These are phyloP conservation scores for Augiades crinisus DNA, from an alignment of 2,888 invertebrate species.

Conservation along the genomic window DNA sequence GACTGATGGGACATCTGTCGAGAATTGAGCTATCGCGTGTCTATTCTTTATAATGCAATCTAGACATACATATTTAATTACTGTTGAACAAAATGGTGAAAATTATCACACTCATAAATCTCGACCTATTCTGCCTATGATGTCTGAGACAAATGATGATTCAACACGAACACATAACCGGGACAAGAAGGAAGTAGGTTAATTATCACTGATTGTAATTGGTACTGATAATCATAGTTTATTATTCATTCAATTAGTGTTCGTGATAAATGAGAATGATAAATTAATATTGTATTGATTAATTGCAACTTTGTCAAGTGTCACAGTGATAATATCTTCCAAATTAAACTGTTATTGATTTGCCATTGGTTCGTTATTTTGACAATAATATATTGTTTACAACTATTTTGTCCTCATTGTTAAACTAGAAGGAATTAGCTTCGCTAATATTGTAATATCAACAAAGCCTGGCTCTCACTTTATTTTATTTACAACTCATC, in stretches of 20 bases:
- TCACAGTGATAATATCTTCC: conserved; percentile 4
- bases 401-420: too few relatives aligned
- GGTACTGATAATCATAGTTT: conserved; percentile 10
- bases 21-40: too few relatives aligned
- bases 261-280: conserved; percentile 18
- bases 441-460: too few relatives aligned
- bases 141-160: background rate
- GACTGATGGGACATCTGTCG: too few relatives aligned
- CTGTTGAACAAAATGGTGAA: background rate
- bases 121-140: background rate
- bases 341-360: background rate
- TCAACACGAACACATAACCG: conserved; percentile 4
- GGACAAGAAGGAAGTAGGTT: conserved; percentile 4
- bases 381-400: too few relatives aligned
- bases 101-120: background rate
- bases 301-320: conserved; percentile 7
- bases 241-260: conserved; percentile 17
- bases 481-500: too few relatives aligned
- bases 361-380: too few relatives aligned
- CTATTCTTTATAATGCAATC: too few relatives aligned
- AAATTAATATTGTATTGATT: conserved; percentile 12
- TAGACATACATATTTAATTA: too few relatives aligned
- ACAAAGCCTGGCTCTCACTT: too few relatives aligned
- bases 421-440: too few relatives aligned
- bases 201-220: conserved; percentile 16